Base-by-base conservation (phyloP, 1,140 invertebrate genomes). In the Drosophila kepulauana region DNA sequence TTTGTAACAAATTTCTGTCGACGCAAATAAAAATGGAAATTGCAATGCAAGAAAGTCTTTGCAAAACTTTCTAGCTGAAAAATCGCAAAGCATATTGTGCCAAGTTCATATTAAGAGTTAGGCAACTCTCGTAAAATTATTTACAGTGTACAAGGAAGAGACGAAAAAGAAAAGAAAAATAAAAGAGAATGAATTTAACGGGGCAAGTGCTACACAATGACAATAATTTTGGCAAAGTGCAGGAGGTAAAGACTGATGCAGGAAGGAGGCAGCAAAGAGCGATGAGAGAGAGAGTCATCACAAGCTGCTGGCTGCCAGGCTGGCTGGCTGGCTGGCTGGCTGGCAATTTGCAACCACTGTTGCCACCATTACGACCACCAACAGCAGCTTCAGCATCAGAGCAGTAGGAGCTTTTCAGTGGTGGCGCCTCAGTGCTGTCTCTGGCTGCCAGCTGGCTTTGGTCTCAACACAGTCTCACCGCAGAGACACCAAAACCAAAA, bases 301-400 rank as follows among this genome's bases (percentile, higher is more conserved):
- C 51, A 54, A 1, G 82, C 82, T 82, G 82, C 38, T 65, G 16
- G 68, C 62, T 88, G 80, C 7, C 7, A 25, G 33, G 33, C 33
- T 33, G 33, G 33, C 8, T 16, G 28, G 68, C 62, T 88, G n/a
- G n/a, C n/a, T n/a, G 41, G 41, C 41, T n/a, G 28, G 68, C 62
- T 88, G 80, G 85, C 84, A 89, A 89, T 89, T 89, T 81, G 54
- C 82, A 84, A 73, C 84, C 61, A 72, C 68, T 76, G 61, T 71
- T 61, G 66, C 66, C 72, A 71, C 62, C 68, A 76, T 75, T 70
- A 75, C 58, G 45, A 70, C 72, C 72, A 61, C 71, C 71, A 62
- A 52, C 11, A 62, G 45, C 16, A 63, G 54, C 48, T 52, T 33
- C 62, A 30, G 13, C 48, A 52, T 25, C 20, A 25, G 20, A 25